Base-by-base conservation (phyloP, 2,797 vertebrate species). In the Cossypha niveicapilla region DNA sequence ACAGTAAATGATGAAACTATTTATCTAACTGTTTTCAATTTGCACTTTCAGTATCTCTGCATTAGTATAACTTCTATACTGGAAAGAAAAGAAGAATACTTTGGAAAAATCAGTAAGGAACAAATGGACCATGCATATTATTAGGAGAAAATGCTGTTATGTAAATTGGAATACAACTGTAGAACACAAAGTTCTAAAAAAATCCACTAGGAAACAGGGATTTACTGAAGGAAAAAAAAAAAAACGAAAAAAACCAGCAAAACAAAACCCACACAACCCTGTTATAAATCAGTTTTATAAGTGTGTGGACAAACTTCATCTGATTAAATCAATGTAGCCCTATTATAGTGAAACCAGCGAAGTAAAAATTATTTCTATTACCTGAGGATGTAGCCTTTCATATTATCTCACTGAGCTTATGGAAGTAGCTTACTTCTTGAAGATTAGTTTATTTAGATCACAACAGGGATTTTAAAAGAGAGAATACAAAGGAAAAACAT, bases 21-120 rank as follows among this genome's bases (percentile, higher is more conserved):
- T 94, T 41, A 61, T 47, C 54, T 83, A 87, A 78, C 88, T 82
- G 82, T 70, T 88, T 94, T 71, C 90, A 88, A 82, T 94, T 94
- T 94, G 61, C 77, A 90, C 83, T 88, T 94, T 45, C 88, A 74
- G 3, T 50, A 48, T 79, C 60, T 94, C 51, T 61, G 48, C 2
- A 2, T 45, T 35, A 21, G 22, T 54, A 19, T 77, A n/a, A 37
- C 60, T 77, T 37, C 27, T 45, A 35, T 73, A 65, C 4, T 67
- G 60, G n/a, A 87, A 85, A 84, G 30, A 53, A 90, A 85, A 87
- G 6, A 86, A 74, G 28, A 70, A 58, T 45, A 57, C 21, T 60
- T 48, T 3, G 10, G 30, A 81, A 94, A 88, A 93, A 92, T 51
- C 85, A 84, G 47, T 60, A 70, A 63, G 37, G 47, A 94, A 70